These are phyloP conservation scores for Gastrophryne carolinensis DNA, from an alignment of 2,797 vertebrate species.

Conservation along the genomic window DNA sequence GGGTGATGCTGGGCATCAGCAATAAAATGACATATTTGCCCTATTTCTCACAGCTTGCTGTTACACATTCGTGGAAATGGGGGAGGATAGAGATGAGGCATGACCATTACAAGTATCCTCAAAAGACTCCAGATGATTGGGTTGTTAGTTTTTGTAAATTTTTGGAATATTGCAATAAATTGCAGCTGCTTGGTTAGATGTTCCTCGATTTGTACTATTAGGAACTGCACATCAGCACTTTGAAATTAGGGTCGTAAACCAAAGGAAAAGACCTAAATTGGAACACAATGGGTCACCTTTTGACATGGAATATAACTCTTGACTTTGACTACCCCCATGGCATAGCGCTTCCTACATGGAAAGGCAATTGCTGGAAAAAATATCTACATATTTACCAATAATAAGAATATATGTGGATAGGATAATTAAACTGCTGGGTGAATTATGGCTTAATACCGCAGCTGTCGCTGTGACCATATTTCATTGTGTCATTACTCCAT, in stretches of 20 bases:
- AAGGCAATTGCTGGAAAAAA: conserved; percentile 5
- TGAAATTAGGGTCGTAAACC: background rate
- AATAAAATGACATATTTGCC: no score
- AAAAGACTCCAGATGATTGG: no score
- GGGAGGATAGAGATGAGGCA: no score
- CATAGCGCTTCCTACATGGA: background rate
- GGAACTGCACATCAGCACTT: no score
- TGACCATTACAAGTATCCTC: no score
- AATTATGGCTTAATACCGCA: conserved; percentile 31
- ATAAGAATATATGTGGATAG: conserved; percentile 26
- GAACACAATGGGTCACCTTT: background rate
- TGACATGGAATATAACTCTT: background rate
- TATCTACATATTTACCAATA: conserved; percentile 33
- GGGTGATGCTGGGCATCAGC: no score
- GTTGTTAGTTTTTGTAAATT: no score
- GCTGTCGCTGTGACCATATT: conserved; percentile 9
- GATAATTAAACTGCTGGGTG: conserved; percentile 48
- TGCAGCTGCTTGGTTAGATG: no score
- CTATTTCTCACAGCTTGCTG: no score
- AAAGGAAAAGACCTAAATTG: background rate
- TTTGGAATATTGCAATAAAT: no score
- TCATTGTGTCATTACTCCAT: conserved; percentile 28
- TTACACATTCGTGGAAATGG: no score
- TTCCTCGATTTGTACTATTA: no score
- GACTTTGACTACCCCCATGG: background rate